Percentiles rank a stretch among this genome's conserved stretches.
phyloP scores from a whole-genome alignment of 2,113 vertebrate genomes.

The Neofelis nebulosa region DNA sequence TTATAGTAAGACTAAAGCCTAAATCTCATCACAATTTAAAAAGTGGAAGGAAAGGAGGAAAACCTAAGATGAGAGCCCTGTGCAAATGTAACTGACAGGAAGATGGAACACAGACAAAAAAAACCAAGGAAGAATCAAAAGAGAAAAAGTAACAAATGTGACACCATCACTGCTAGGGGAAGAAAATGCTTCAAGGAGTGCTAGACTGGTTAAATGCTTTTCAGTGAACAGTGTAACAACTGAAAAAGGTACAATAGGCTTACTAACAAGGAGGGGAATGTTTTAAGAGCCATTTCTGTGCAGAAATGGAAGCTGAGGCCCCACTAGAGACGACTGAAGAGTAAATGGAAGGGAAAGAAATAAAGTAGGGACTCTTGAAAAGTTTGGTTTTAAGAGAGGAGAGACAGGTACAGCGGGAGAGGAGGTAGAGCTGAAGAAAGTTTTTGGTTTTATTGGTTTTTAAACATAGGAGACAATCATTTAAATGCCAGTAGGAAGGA shows the following conservation, averaged over 20 bases:
- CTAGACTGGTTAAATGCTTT: background rate
- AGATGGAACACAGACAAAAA: background rate
- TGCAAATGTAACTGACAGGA: background rate
- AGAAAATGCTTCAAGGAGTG: background rate
- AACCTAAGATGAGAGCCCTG: background rate
- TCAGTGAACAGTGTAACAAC: background rate
- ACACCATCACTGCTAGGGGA: background rate
- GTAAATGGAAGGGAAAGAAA: background rate
- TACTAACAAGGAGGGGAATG: background rate
- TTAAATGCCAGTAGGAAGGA: background rate
- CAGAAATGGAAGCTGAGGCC: background rate
- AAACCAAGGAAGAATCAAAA: background rate
- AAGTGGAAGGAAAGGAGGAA: background rate
- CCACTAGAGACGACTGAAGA: background rate
- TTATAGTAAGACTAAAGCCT: background rate
- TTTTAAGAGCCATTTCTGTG: background rate
- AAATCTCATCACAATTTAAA: conserved; percentile 10
- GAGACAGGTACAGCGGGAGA: background rate
- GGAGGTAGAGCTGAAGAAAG: background rate
- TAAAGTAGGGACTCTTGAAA: background rate
- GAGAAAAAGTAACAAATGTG: background rate
- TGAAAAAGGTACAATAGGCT: background rate
- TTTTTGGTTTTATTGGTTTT: background rate
- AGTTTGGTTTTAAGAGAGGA: background rate
- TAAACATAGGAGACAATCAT: background rate